Percentiles rank a stretch among this genome's conserved stretches.
These are phyloP conservation scores for Musca domestica DNA, from an alignment of 1,140 invertebrate genomes.

Conservation along the genomic window DNA sequence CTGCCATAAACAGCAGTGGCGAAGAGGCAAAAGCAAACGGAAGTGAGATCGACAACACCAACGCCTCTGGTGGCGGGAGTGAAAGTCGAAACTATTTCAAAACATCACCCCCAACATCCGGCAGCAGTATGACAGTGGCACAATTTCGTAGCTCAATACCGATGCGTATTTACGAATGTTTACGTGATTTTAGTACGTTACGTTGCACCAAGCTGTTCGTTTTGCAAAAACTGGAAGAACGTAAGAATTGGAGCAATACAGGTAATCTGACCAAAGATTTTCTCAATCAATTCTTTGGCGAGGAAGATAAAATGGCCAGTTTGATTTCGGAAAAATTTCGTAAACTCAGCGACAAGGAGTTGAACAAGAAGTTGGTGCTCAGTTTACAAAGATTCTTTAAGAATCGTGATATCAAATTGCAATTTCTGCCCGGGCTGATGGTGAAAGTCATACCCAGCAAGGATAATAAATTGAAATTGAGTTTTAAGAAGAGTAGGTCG, in stretches of 20 bases:
- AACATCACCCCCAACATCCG: not conserved
- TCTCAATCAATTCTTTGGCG: constrained; percentile 46
- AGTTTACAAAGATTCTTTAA: constrained; percentile 50
- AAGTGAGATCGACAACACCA: constrained; percentile 9
- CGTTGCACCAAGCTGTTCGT: constrained; percentile 52
- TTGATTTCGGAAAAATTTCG: constrained; percentile 40
- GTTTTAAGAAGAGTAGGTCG: constrained; percentile 42
- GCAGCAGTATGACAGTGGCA: constrained; percentile 30
- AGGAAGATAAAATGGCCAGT: constrained; percentile 41
- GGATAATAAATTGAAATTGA: constrained; percentile 48
- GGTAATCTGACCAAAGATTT: constrained; percentile 50
- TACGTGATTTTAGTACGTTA: constrained; percentile 39
- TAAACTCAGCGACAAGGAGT: constrained; percentile 43
- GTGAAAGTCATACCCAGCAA: constrained; percentile 50
- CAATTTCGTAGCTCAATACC: constrained; percentile 49
- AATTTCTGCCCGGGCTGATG: constrained; percentile 46
- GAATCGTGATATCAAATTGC: constrained; percentile 49
- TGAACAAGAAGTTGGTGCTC: constrained; percentile 42
- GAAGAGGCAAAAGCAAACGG: not conserved
- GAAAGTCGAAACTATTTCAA: not conserved
- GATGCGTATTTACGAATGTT: constrained; percentile 48
- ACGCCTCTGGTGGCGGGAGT: not conserved
- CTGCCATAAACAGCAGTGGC: not conserved
- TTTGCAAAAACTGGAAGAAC: constrained; percentile 48
- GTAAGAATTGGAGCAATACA: constrained; percentile 31